Conservation (phyloP, 2,888 invertebrate species). For the Heliconius erato region DNA sequence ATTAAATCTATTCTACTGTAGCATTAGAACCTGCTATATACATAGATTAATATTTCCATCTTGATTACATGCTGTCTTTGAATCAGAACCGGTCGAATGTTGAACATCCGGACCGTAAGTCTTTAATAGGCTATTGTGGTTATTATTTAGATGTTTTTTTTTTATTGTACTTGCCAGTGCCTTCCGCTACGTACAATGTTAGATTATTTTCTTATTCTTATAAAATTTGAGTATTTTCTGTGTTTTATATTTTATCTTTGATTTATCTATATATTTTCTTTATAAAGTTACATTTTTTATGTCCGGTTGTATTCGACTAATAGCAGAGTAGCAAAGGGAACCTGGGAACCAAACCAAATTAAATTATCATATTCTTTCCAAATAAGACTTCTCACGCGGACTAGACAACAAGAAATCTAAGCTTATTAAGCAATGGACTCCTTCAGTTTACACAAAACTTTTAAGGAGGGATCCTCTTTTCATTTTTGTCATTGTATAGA, state of each 20-base stretch:
- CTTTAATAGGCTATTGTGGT: slow-evolving; percentile 68
- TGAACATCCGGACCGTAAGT: slow-evolving; percentile 76
- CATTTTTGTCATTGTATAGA: no score
- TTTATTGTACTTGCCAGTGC: slow-evolving; percentile 62
- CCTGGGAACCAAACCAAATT: no score
- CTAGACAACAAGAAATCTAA: no score
- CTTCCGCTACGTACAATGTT: background rate
- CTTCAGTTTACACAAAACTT: no score
- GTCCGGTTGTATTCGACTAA: no score
- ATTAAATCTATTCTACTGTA: background rate
- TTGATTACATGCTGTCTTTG: slow-evolving; percentile 19
- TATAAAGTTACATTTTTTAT: no score
- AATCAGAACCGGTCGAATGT: slow-evolving; percentile 75
- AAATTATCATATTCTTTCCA: no score
- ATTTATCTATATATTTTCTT: background rate
- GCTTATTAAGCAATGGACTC: no score
- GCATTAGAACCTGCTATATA: background rate
- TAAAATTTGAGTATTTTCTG: background rate
- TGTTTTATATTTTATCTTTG: background rate
- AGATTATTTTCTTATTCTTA: background rate
- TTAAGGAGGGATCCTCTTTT: no score
- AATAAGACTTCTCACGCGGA: no score
- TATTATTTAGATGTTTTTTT: slow-evolving; percentile 71
- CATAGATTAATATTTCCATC: slow-evolving; percentile 3
- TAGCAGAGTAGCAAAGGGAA: no score